A percentile compares a stretch with the other conserved stretches of the same genome.
Evolutionary conservation across 30 jellyfish, hydroid and myxozoan genomes (phyloP).

Genomic region (Aurelia sp.): DNA sequence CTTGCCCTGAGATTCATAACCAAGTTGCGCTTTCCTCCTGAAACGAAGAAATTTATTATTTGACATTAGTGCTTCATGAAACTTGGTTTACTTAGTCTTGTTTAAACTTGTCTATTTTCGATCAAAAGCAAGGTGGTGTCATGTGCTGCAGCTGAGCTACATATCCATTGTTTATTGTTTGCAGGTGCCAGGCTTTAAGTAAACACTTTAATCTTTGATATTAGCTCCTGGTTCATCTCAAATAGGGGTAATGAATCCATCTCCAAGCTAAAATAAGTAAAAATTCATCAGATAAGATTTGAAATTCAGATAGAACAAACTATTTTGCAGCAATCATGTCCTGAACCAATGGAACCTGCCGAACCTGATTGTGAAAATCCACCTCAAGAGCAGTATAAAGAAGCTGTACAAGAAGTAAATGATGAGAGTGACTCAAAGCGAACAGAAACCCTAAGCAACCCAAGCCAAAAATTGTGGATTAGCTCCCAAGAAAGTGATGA

Average conservation of each 20-base stretch:
- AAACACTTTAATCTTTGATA: no score
- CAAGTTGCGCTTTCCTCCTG: no score
- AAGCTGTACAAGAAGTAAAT: not conserved
- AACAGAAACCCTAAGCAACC: not conserved
- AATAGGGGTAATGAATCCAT: not conserved
- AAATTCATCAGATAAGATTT: not conserved
- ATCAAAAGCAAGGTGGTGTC: no score
- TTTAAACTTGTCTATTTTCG: no score
- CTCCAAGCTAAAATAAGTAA: not conserved
- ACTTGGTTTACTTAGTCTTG: no score
- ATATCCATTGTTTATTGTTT: no score
- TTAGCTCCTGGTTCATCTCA: not conserved
- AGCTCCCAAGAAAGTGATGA: constrained; percentile 28
- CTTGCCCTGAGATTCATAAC: no score
- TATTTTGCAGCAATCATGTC: not conserved
- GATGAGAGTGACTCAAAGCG: not conserved
- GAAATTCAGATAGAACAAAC: not conserved
- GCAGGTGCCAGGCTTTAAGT: no score
- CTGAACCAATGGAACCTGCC: constrained; percentile 13
- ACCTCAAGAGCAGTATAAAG: constrained; percentile 8
- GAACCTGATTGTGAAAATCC: not conserved
- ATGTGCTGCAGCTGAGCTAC: no score
- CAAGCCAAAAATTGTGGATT: constrained; percentile 20
- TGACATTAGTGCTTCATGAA: no score
- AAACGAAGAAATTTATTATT: no score